A percentile compares a stretch with the other conserved stretches of the same genome.
Conservation (phyloP, 2,888 invertebrate genomes). For the Melanostoma scalare region DNA sequence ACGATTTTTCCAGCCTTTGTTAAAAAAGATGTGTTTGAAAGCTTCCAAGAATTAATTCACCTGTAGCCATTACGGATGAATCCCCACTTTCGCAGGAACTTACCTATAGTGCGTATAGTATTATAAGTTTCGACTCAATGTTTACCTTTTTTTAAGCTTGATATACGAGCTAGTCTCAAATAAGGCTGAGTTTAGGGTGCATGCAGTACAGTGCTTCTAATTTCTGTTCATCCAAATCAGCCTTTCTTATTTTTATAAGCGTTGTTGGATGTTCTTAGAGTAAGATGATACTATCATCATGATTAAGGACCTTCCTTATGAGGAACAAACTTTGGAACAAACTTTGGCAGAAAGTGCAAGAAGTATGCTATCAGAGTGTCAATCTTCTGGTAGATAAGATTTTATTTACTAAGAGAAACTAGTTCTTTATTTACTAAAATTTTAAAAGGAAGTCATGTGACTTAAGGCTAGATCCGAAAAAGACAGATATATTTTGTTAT, state of each 20-base stretch:
- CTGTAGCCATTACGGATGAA: background rate
- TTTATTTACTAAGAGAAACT: background rate
- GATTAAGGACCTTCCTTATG: too few species aligned
- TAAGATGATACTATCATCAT: too few species aligned
- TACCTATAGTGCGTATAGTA: background rate
- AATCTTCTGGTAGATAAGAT: slow-evolving; percentile 9
- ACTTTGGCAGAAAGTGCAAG: slow-evolving; percentile 8
- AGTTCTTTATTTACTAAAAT: background rate
- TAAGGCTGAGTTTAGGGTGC: too few species aligned
- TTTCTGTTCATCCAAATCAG: background rate
- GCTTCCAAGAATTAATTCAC: background rate
- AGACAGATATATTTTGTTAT: background rate
- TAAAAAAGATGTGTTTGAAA: background rate
- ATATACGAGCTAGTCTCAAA: background rate
- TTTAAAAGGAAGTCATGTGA: slow-evolving; percentile 7
- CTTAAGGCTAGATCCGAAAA: background rate
- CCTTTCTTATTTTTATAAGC: background rate
- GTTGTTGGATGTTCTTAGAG: background rate
- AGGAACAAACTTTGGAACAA: background rate
- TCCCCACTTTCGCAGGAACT: background rate
- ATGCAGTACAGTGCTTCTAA: background rate
- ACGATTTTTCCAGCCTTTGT: background rate
- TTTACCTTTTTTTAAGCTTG: background rate
- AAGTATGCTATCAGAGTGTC: slow-evolving; percentile 10
- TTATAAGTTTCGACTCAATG: background rate